Base-by-base conservation (phyloP, 2,888 invertebrate genomes). In the Boloria euphrosyne region DNA sequence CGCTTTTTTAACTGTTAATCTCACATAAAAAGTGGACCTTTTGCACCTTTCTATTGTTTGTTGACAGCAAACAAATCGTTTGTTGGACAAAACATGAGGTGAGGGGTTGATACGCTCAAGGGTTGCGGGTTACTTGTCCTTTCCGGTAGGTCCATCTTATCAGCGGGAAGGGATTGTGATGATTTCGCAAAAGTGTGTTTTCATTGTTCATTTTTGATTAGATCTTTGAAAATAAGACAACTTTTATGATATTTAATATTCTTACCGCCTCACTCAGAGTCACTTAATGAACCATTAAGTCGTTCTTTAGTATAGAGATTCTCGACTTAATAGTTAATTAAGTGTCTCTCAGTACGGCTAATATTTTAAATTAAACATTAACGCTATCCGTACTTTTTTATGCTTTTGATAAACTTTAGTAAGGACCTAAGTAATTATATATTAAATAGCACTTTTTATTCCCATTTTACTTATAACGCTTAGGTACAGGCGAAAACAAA, bases 31-130 rank as follows among this genome's bases (percentile, higher is more conserved):
- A 81, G 76, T 13, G 75, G 80, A 76, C 70, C 76, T 76, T 86
- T 88, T 83, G 81, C 89, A 89, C 89, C 89, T 89, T 84, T 83
- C 84, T 81, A 81, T 90, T 91, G 89, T 91, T 85, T 85, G 86
- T 85, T 89, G 89, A 87, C 90, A 84, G 85, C 86, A 90, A 92
- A 91, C 91, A 91, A 90, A 92, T 91, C 87, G 90, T 90, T 89
- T 88, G 86, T 86, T 86, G 83, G 77, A 78, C 85, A 82, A 86
- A 87, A 87, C 84, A 85, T 78, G 78, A 76, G 79, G 68, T 72
- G 63, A 81, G 85, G 87, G 86, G 79, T 84, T 86, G 86, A 85
- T 83, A 82, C 86, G 84, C 81, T 88, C 80, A 83, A 85, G 90
- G 89, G 89, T 87, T 86, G 86, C 85, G 87, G 90, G 90, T 89